phyloP scores from a whole-genome alignment of 1,140 invertebrate genomes.

The Sinonovacula constricta region DNA sequence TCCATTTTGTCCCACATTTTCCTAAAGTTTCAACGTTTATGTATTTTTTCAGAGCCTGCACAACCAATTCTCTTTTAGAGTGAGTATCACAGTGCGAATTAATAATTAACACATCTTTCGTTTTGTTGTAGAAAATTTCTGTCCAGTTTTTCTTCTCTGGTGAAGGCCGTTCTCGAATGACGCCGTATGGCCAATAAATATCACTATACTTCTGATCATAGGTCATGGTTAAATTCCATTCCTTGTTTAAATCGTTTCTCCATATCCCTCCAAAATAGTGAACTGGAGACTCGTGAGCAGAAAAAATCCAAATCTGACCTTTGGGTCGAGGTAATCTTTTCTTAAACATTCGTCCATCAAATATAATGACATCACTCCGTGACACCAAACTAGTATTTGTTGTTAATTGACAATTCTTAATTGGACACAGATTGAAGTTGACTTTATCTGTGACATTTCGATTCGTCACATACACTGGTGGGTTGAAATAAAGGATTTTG shows the following conservation, averaged over 20 bases:
- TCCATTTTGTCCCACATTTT: constrained; percentile 31
- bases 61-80: constrained; percentile 17
- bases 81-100: constrained; percentile 35
- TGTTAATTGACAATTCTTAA: constrained; percentile 27
- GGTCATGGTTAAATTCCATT: constrained; percentile 49
- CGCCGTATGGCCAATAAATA: constrained; percentile 37
- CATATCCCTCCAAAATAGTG: constrained; percentile 10
- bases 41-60: constrained; percentile 13
- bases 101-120: constrained; percentile 21
- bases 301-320: constrained; percentile 41
- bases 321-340: constrained; percentile 18
- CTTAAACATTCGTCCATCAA: constrained; percentile 39
- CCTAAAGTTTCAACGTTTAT: constrained; percentile 9
- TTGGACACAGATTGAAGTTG: constrained; percentile 18
- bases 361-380: constrained; percentile 20
- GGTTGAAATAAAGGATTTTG: too few relatives aligned
- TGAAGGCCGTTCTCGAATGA: constrained; percentile 13
- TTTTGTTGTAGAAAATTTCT: constrained; percentile 5
- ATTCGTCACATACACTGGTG: constrained; percentile 11
- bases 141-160: constrained; percentile 2
- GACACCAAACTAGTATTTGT: neutral
- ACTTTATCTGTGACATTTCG: constrained; percentile 5
- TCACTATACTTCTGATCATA: constrained; percentile 35
- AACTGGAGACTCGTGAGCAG: constrained; percentile 20
- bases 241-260: constrained; percentile 6